Percentiles rank a stretch among this genome's conserved stretches.
Evolutionary conservation across 2,888 invertebrate genomes (phyloP).

Genomic region (Himalopsyche kuldschensis): DNA sequence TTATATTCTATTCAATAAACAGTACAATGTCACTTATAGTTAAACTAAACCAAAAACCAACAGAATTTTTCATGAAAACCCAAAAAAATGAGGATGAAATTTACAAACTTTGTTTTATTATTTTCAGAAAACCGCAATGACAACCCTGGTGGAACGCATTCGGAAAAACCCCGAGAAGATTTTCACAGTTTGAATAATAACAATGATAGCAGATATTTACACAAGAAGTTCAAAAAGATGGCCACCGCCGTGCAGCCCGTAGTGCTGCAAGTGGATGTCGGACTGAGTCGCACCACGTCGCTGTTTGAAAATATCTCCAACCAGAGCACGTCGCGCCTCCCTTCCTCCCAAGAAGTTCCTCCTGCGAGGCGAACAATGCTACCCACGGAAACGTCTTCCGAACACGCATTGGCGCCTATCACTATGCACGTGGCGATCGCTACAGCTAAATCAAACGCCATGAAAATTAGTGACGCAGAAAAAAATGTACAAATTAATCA

Average conservation of each 20-base stretch:
- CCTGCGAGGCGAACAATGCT: neutral
- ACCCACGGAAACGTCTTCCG: neutral
- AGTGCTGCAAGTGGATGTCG: constrained; percentile 17
- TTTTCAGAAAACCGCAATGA: constrained; percentile 55
- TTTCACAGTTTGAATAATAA: constrained; percentile 54
- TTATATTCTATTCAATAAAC: neutral
- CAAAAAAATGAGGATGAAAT: neutral
- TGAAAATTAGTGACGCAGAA: constrained; percentile 44
- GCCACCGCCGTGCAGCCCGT: constrained; percentile 59
- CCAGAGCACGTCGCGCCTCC: constrained; percentile 24
- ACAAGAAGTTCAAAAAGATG: constrained; percentile 92
- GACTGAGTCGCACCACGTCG: constrained; percentile 3
- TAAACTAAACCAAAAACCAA: too few species aligned
- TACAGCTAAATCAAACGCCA: neutral
- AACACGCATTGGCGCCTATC: neutral
- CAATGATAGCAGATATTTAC: constrained; percentile 78
- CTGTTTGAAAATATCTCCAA: neutral
- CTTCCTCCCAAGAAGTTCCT: constrained; percentile 15
- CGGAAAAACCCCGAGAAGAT: constrained; percentile 54
- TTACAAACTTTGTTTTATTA: constrained; percentile 17
- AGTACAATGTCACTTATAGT: too few species aligned
- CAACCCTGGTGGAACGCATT: constrained; percentile 56
- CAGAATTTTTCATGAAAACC: neutral
- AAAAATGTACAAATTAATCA: constrained; percentile 61
- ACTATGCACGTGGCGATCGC: constrained; percentile 4